Evolutionary conservation across 2,888 invertebrate genomes (phyloP).

Genomic region (Uropetala carovei): DNA sequence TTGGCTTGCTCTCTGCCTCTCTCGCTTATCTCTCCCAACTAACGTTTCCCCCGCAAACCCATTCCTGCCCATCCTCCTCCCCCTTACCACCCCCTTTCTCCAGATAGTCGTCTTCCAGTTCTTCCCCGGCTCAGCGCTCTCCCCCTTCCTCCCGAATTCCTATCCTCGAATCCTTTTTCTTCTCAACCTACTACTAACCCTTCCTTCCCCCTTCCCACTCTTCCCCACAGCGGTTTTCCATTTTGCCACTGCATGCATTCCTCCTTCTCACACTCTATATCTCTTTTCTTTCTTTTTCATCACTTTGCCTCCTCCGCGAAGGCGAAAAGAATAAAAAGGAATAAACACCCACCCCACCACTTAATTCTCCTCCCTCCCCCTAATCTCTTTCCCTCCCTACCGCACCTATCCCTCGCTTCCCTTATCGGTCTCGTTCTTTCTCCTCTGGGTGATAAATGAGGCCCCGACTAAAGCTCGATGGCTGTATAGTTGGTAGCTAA

Average conservation of each 20-base stretch:
- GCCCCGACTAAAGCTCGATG: conserved; percentile 23
- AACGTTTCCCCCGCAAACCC: background rate
- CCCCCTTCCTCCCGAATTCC: background rate
- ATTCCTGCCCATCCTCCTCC: background rate
- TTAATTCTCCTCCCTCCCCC: background rate
- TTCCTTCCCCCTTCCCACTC: background rate
- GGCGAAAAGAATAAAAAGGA: no score
- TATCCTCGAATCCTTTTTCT: background rate
- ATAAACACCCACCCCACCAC: background rate
- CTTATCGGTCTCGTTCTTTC: background rate
- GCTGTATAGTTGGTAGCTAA: conserved; percentile 45
- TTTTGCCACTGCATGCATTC: background rate
- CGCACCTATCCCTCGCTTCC: background rate
- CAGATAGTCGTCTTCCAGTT: no score
- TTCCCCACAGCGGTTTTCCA: background rate
- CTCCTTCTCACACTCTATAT: background rate
- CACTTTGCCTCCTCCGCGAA: no score
- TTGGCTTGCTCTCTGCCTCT: no score
- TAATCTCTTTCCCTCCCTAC: background rate
- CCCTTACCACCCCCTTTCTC: background rate
- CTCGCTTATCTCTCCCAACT: background rate
- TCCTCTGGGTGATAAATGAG: conserved; percentile 46
- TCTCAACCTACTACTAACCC: no score
- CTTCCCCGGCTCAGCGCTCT: no score
- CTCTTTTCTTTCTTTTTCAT: background rate